A percentile compares a stretch with the other conserved stretches of the same genome.
phyloP scores from a whole-genome alignment of 2,797 vertebrate genomes.

The Parauchenoglanis punctatus region DNA sequence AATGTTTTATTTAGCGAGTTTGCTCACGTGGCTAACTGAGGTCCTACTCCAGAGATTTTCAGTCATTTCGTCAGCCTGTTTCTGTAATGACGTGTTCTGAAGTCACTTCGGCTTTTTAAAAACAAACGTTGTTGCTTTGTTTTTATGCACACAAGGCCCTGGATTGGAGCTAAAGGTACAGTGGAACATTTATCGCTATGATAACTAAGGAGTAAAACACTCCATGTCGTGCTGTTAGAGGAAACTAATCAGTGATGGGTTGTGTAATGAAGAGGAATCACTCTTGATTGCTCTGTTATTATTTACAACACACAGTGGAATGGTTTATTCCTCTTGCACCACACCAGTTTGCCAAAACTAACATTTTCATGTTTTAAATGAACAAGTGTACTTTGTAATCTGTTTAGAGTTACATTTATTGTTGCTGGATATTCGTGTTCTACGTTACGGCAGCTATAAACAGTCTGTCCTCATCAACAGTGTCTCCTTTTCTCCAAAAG shows the following conservation, averaged over 20 bases:
- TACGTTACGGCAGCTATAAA: not conserved
- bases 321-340: not conserved
- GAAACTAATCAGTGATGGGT: not conserved
- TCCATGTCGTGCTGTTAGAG: not conserved
- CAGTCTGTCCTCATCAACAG: not conserved
- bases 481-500: not conserved
- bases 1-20: not conserved
- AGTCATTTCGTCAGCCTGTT: not conserved
- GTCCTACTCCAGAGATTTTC: not conserved
- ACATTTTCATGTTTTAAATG: not conserved
- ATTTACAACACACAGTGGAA: not conserved
- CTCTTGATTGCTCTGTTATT: not conserved
- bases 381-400: not conserved
- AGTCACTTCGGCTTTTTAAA: not conserved
- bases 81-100: not conserved
- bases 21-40: slow-evolving; percentile 24
- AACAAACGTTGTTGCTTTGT: not conserved
- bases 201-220: not conserved
- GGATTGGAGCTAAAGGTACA: too few relatives aligned
- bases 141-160: not conserved
- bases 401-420: not conserved
- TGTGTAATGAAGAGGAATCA: not conserved
- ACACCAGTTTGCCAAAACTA: not conserved
- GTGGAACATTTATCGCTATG: too few relatives aligned
- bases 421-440: not conserved